These are phyloP conservation scores for Hyphantria cunea DNA, from an alignment of 1,140 invertebrate species.

Conservation along the genomic window DNA sequence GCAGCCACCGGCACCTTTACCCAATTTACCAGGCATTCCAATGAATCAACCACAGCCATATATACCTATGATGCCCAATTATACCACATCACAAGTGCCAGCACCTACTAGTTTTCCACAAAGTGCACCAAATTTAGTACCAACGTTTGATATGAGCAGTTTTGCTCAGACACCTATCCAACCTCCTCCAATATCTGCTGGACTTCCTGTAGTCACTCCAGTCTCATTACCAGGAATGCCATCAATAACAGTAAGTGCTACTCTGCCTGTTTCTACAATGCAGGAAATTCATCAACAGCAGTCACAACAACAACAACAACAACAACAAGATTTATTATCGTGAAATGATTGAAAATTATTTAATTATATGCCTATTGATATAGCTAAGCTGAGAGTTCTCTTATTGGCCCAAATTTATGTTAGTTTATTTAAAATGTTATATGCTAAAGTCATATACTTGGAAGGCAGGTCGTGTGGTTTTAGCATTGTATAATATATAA, in stretches of 20 bases:
- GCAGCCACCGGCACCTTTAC: constrained; percentile 76
- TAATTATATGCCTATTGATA: constrained; percentile 19
- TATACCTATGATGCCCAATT: constrained; percentile 79
- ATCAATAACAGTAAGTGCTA: constrained; percentile 90
- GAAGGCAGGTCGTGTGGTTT: constrained; percentile 26
- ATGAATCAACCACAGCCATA: constrained; percentile 81
- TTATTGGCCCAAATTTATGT: constrained; percentile 37
- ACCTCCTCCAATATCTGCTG: constrained; percentile 63
- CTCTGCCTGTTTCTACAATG: constrained; percentile 82
- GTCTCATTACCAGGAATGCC: constrained; percentile 91
- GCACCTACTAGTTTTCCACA: constrained; percentile 39
- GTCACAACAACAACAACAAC: constrained; percentile 62
- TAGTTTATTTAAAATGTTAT: constrained; percentile 43
- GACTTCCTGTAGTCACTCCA: constrained; percentile 83
- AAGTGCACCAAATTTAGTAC: constrained; percentile 58
- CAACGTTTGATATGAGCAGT: constrained; percentile 74
- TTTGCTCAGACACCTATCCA: constrained; percentile 59
- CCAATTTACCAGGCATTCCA: constrained; percentile 84
- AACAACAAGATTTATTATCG: constrained; percentile 67
- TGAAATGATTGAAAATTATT: constrained; percentile 43
- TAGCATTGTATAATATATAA: constrained; percentile 20
- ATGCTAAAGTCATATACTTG: constrained; percentile 40
- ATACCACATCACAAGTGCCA: constrained; percentile 56
- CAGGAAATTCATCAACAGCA: constrained; percentile 77
- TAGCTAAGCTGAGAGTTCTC: constrained; percentile 35